phyloP scores from a whole-genome alignment of 2,113 vertebrate genomes.

The Psettodes erumei region DNA sequence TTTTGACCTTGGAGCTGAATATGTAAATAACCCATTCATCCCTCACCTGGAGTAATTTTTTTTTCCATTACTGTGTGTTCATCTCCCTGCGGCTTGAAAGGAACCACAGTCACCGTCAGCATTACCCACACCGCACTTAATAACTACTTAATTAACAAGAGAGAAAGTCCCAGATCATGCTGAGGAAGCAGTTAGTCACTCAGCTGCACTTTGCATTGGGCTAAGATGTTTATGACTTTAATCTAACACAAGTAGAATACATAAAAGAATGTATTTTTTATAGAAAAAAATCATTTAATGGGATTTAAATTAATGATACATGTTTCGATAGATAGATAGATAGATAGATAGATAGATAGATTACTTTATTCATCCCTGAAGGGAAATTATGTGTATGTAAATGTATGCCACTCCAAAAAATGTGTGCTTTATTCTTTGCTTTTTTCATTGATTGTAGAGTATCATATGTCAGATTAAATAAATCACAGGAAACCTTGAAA shows the following conservation, averaged over 20 bases:
- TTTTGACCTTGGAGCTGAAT: constrained; percentile 30
- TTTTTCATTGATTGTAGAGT: constrained; percentile 3
- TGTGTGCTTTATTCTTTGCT: constrained; percentile 11
- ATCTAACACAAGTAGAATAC: background rate
- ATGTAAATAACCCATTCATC: constrained; percentile 45
- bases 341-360: background rate
- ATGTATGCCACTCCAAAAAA: constrained; percentile 10
- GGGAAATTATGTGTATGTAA: background rate
- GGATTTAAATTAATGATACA: background rate
- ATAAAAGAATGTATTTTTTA: too few species aligned
- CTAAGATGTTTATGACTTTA: background rate
- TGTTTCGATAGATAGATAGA: background rate
- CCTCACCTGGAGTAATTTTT: constrained; percentile 32
- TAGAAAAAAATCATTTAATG: background rate
- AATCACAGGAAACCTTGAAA: constrained; percentile 35
- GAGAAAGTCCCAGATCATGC: constrained; percentile 35
- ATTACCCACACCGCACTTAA: constrained; percentile 47
- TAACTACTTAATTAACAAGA: constrained; percentile 65
- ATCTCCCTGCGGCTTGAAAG: constrained; percentile 46
- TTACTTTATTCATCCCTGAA: background rate
- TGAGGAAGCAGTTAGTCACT: constrained; percentile 26
- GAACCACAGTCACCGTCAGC: constrained; percentile 52
- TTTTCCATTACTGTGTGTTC: constrained; percentile 65
- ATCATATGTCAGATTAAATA: constrained; percentile 22
- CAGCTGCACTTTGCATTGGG: background rate